phyloP scores from a whole-genome alignment of 2,797 vertebrate genomes.

The Chrosomus eos region DNA sequence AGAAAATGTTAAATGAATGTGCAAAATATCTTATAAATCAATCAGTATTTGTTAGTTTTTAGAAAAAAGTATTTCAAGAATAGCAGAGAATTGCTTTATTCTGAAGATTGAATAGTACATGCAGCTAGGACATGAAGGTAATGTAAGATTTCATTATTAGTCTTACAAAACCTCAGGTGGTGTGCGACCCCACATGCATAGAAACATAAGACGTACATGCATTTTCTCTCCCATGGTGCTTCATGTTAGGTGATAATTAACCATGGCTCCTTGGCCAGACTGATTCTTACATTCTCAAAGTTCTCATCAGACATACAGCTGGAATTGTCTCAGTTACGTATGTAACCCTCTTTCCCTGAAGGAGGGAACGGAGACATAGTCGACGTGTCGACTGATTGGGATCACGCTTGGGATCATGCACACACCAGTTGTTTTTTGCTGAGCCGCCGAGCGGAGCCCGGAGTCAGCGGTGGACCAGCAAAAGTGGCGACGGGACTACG shows the following conservation, averaged over 20 bases:
- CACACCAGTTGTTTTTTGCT: too few species aligned
- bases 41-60: not conserved
- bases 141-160: not conserved
- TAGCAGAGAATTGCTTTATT: not conserved
- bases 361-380: too few species aligned
- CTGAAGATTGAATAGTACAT: not conserved
- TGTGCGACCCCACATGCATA: not conserved
- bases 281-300: constrained; percentile 25
- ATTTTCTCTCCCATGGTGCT: not conserved
- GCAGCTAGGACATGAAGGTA: not conserved
- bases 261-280: not conserved
- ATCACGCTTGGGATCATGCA: too few species aligned
- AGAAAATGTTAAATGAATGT: not conserved
- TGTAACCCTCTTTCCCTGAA: too few species aligned
- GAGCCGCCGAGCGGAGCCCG: too few species aligned
- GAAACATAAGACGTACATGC: not conserved
- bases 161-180: not conserved
- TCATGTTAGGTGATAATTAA: constrained; percentile 18
- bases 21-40: not conserved
- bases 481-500: too few species aligned
- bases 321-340: not conserved
- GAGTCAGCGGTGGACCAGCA: too few species aligned
- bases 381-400: too few species aligned
- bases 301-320: not conserved
- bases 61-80: not conserved